A percentile compares a stretch with the other conserved stretches of the same genome.
These are phyloP conservation scores for Lasioglossum lativentre DNA, from an alignment of 2,888 invertebrate genomes.

Conservation along the genomic window DNA sequence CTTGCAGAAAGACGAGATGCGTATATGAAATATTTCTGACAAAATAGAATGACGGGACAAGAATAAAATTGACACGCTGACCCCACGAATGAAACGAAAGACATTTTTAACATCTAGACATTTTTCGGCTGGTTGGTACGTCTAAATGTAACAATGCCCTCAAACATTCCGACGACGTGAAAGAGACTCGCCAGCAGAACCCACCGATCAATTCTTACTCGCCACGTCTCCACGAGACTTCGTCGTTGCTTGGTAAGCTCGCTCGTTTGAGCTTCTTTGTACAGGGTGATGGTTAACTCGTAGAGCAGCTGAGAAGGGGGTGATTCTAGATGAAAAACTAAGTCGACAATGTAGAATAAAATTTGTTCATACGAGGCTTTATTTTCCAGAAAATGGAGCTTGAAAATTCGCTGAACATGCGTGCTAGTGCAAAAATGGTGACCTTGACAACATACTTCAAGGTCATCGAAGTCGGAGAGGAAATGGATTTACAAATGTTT, in stretches of 20 bases:
- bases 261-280: conserved; percentile 1
- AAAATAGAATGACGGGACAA: neutral
- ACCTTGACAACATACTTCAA: too few relatives aligned
- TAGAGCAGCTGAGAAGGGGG: too few relatives aligned
- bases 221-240: neutral
- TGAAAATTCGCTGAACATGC: too few relatives aligned
- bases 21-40: too few relatives aligned
- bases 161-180: neutral
- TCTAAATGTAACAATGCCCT: neutral
- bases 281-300: too few relatives aligned
- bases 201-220: neutral
- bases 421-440: too few relatives aligned
- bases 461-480: too few relatives aligned
- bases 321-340: too few relatives aligned
- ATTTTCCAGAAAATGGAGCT: too few relatives aligned
- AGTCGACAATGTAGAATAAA: too few relatives aligned
- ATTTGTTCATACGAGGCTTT: too few relatives aligned
- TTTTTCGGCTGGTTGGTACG: neutral
- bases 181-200: neutral
- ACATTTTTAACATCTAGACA: neutral
- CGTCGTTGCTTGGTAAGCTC: neutral
- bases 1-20: neutral
- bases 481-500: too few relatives aligned
- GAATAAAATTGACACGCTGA: neutral
- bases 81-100: neutral